Percentiles rank a stretch among this genome's conserved stretches.
Evolutionary conservation across 2,797 vertebrate genomes (phyloP).

Genomic region (Anguilla marmorata): DNA sequence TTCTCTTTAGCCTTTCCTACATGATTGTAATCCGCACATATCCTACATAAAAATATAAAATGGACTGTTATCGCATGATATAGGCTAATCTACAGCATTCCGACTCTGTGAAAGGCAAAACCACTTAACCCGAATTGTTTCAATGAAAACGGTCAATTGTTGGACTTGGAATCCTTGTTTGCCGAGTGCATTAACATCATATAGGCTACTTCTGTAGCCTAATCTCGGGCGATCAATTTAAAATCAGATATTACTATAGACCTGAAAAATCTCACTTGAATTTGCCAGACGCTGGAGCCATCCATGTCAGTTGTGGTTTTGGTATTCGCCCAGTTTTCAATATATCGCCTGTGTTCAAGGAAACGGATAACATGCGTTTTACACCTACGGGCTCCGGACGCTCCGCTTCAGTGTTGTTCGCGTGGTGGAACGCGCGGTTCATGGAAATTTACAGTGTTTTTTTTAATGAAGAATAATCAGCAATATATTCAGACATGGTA

Average conservation of each 20-base stretch:
- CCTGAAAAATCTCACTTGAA: conserved; percentile 7
- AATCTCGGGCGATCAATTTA: background rate
- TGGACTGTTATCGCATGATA: too few relatives aligned
- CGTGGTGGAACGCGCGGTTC: background rate
- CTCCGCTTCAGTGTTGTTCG: background rate
- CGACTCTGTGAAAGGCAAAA: background rate
- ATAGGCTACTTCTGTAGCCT: background rate
- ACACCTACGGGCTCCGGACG: background rate
- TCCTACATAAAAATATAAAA: background rate
- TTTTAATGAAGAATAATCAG: background rate
- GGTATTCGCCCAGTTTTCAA: conserved; percentile 6
- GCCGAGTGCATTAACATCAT: too few relatives aligned
- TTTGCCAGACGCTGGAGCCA: conserved; percentile 11
- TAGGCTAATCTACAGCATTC: background rate
- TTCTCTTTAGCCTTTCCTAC: background rate
- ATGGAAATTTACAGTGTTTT: background rate
- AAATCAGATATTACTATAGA: conserved; percentile 24
- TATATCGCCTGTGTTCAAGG: background rate
- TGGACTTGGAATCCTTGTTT: too few relatives aligned
- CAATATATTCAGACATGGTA: background rate
- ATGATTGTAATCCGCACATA: background rate
- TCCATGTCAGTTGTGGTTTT: background rate
- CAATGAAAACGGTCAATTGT: background rate
- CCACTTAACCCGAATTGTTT: background rate
- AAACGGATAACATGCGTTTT: background rate